Percentiles rank a stretch among this genome's conserved stretches.
phyloP scores from a whole-genome alignment of 1,140 invertebrate species.

The Cotesia typhae region DNA sequence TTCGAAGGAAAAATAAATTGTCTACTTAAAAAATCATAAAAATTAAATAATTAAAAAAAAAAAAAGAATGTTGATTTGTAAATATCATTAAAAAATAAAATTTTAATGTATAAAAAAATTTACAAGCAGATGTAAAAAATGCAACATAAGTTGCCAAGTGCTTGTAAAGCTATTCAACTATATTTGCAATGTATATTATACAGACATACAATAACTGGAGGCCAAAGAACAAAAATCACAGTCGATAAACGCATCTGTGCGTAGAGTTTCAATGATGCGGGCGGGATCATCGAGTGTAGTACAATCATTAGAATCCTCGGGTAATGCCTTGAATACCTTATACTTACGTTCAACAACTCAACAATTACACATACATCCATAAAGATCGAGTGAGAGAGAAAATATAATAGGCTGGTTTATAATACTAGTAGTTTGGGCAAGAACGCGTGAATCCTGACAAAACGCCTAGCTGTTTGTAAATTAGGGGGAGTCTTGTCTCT shows the following conservation, averaged over 20 bases:
- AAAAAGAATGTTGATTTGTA: too few species aligned
- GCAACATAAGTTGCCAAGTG: too few species aligned
- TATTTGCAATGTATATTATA: neutral
- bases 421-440: too few species aligned
- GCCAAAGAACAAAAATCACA: slow-evolving; percentile 2
- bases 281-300: slow-evolving; percentile 45
- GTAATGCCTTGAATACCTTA: neutral
- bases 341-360: neutral
- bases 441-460: slow-evolving; percentile 6
- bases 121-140: too few species aligned
- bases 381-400: neutral
- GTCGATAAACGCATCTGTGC: slow-evolving; percentile 56
- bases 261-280: slow-evolving; percentile 48
- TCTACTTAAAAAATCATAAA: too few species aligned
- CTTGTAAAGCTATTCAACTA: neutral
- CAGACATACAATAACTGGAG: neutral
- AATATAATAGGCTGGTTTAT: too few species aligned
- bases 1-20: too few species aligned
- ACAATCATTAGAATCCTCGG: neutral
- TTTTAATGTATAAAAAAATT: too few species aligned
- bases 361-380: neutral
- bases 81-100: too few species aligned
- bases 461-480: slow-evolving; percentile 23
- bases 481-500: slow-evolving; percentile 24
- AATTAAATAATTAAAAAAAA: too few species aligned